Base-by-base conservation (phyloP, 2,888 invertebrate genomes). In the Bruchidius siliquastri region DNA sequence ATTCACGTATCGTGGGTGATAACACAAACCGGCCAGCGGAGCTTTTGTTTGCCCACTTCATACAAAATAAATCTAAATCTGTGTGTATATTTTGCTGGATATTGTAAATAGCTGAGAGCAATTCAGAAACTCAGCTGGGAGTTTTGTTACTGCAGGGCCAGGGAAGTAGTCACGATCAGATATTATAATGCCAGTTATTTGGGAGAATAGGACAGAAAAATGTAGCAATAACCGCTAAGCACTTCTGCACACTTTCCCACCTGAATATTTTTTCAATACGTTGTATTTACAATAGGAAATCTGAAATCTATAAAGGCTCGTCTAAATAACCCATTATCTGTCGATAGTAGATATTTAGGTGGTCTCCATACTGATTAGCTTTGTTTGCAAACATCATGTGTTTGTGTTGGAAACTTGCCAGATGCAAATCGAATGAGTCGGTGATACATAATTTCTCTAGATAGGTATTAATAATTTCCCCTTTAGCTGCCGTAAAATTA, bases 31-130 rank as follows among this genome's bases (percentile, higher is more conserved):
- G 71, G 71, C 72, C 71, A 71, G 67, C 69, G 69, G 71, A 68
- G 70, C 69, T 74, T 74, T 72, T 77, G 75, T 77, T 77, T 77
- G 73, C 73, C 73, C 68, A 74, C 70, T 75, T 76, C 76, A 76
- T 76, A 76, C 74, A 73, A 72, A 77, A 73, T 76, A 75, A 76
- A 76, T 72, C 72, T 66, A 72, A 74, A 72, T 76, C 73, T 76
- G 74, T 76, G 74, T 71, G 73, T 70, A 69, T 13, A 74, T 68
- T 74, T 74, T 73, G 71, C 77, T 76, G 77, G 76, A 77, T 75
- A 73, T 74, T 69, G 73, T 22, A 69, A 77, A 77, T 74, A 68
- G 77, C 74, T 71, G 72, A 72, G 72, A 74, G 73, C 75, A 72
- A 72, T 73, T 76, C 74, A 70, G 71, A 72, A 71, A 49, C 13